Base-by-base conservation (phyloP, 2,888 invertebrate genomes). In the Papilio elwesi region DNA sequence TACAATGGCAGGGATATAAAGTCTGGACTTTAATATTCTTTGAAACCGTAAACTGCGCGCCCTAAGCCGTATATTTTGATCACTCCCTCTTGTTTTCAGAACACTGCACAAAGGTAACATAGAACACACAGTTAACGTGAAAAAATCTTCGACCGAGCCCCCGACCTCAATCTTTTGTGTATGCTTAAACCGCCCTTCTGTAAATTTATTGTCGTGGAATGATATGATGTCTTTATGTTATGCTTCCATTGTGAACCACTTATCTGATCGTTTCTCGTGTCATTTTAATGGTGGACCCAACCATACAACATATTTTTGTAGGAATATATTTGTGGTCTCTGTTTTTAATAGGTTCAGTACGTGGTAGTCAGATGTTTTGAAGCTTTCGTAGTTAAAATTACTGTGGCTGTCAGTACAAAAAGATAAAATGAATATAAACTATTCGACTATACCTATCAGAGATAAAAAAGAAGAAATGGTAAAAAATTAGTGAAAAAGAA, bases 221-320 rank as follows among this genome's bases (percentile, higher is more conserved):
- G 90, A 92, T 93, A 92, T 92, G 93, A 93, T 92, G 92, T 93
- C 93, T 93, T 92, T 93, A 93, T 93, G 86, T 86, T 85, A 84
- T 83, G 84, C 81, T 81, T 84, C 90, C 79, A 89, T 93, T 92
- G 91, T 93, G 83, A 78, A 81, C 83, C 88, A 91, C 88, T 92
- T 93, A 93, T 93, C 93, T 91, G 92, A 93, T 93, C 90, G 86
- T 87, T 83, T 87, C 80, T 83, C 80, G 85, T 87, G 85, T 91
- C 88, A 83, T 86, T 88, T 84, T 89, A 90, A 90, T 90, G 85
- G 87, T 80, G 38, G 55, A 65, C 55, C 73, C 82, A 82, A 82
- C 74, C 73, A 74, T 74, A 74, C 73, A 77, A 77, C 80, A 75
- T 79, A 81, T 76, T 78, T 78, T 73, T 70, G 75, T 74, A 75